phyloP scores from a whole-genome alignment of 1,140 invertebrate species.

The Ditylenchus dipsaci region DNA sequence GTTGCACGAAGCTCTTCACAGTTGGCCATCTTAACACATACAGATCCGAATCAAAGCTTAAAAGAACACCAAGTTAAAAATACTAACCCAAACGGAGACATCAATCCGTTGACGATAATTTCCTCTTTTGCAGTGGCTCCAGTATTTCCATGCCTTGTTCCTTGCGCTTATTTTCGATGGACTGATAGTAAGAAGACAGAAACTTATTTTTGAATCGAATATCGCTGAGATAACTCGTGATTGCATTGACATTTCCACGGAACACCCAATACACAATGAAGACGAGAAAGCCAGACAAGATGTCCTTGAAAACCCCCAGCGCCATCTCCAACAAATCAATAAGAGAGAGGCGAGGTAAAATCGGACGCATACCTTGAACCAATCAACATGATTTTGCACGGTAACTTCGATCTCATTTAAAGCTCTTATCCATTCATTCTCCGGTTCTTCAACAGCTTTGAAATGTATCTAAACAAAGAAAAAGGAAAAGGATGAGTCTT shows the following conservation, averaged over 20 bases:
- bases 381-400: slow-evolving; percentile 15
- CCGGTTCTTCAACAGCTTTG: slow-evolving; percentile 28
- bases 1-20: slow-evolving; percentile 3
- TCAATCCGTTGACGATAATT: too few relatives aligned
- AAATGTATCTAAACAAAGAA: slow-evolving; percentile 32
- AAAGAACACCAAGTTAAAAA: too few relatives aligned
- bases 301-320: slow-evolving; percentile 8
- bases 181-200: not conserved
- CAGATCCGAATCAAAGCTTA: not conserved
- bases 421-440: slow-evolving; percentile 15
- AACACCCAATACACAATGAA: slow-evolving; percentile 14
- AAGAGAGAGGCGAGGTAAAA: not conserved
- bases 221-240: not conserved
- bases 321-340: not conserved
- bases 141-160: not conserved
- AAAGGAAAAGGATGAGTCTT: not conserved
- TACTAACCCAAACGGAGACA: too few relatives aligned
- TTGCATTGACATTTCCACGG: not conserved
- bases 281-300: slow-evolving; percentile 29
- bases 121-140: not conserved
- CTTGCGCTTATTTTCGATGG: not conserved
- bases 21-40: slow-evolving; percentile 11
- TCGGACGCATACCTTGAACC: slow-evolving; percentile 8
- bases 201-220: not conserved
- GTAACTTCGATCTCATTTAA: slow-evolving; percentile 32